Evolutionary conservation across 2,797 vertebrate species (phyloP).

Genomic region (Natrix natrix): DNA sequence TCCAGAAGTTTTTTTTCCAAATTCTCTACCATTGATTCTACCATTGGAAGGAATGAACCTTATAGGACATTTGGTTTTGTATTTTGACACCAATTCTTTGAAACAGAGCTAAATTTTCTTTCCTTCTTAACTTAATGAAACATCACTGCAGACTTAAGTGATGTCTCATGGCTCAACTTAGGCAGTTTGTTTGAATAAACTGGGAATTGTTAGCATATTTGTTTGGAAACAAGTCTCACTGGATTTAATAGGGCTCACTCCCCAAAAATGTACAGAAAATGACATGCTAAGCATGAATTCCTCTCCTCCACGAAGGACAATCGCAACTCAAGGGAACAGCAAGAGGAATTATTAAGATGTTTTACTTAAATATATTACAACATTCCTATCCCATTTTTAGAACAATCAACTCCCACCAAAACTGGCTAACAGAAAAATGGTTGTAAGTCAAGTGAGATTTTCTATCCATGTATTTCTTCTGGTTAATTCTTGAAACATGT

Average conservation of each 20-base stretch:
- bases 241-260: background rate
- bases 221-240: background rate
- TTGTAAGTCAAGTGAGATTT: background rate
- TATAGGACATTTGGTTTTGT: background rate
- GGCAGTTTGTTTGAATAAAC: background rate
- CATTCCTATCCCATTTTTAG: background rate
- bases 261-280: background rate
- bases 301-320: background rate
- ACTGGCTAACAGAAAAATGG: background rate
- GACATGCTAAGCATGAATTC: background rate
- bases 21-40: background rate
- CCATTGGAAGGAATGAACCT: background rate
- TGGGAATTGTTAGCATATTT: background rate
- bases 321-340: background rate
- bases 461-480: background rate
- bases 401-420: background rate
- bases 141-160: background rate
- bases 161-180: background rate
- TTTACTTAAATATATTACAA: background rate
- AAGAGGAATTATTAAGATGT: background rate
- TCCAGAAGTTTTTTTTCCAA: background rate
- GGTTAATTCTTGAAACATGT: background rate
- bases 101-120: background rate
- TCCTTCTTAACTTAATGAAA: background rate
- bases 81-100: background rate